Evolutionary conservation across 2,797 vertebrate genomes (phyloP), one percentile per base, ranked within the genome.

Genomic region (Mormyrops boulengeri): DNA sequence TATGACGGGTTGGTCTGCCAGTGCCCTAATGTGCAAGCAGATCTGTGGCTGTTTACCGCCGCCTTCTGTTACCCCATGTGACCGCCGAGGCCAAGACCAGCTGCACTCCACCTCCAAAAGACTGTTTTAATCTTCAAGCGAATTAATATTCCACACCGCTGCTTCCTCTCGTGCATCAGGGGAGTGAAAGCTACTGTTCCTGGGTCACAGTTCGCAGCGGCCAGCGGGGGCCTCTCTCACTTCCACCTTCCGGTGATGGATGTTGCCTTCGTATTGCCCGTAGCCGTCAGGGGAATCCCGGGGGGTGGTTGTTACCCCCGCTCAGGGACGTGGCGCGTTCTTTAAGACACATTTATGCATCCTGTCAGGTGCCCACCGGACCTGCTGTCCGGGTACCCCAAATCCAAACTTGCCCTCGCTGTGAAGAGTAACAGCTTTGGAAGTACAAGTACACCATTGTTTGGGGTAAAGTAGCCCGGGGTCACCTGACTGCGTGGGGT

Each of bases 111-210:
- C 85, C 85, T 55, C 50, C 2, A 41, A n/a, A 87, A 5, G 85
- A 38, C 85, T 57, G 50, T 57, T 87, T 57, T 87, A 38, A 87
- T 87, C 52, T 85, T 57, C 19, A 14, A 30, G 11, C 30, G 52
- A 57, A 87, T 87, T 50, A 87, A 87, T 57, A 87, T 87, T 87
- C 85, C 49, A 87, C 53, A 53, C 52, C 12, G 50, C 52, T 30
- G 52, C 26, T 87, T 87, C 85, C 85, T 57, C 52, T 87, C 17
- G 17, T 19, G 50, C 85, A 34, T 41, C 53, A 0, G 17, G 85
- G 85, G 85, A 55, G 85, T 4, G 7, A 55, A 57, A 87, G 52
- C 85, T 87, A 87, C 85, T 57, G 85, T 57, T 87, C 85, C 85
- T n/a, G 52, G 85, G 85, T 87, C 52, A 38, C 7, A 55, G 85